Base-by-base conservation (phyloP, 2,888 invertebrate species). In the Troides oblongomaculatus region DNA sequence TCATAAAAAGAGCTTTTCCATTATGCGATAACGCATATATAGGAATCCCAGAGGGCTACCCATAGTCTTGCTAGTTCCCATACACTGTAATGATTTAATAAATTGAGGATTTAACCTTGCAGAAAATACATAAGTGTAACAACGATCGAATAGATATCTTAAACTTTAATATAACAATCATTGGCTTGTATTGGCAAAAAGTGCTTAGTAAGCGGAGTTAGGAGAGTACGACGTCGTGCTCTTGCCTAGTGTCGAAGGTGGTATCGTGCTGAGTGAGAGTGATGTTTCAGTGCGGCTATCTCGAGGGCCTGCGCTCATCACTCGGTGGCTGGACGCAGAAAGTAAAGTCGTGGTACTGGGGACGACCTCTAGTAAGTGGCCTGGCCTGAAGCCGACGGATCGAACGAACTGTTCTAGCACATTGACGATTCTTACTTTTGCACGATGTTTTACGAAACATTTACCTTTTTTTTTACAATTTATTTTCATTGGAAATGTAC, bases 281-380 rank as follows among this genome's bases (percentile, higher is more conserved):
- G 92, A 92, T 93, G 92, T 95, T 96, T 94, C 96, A 96, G 96
- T 96, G 96, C 94, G 96, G 96, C 94, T 96, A 96, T 96, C 95
- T 96, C 94, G 97, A 97, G 95, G 97, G 97, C 94, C 96, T 97
- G 94, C 96, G 97, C 94, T 96, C 96, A 94, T 97, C 97, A 95
- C 96, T 97, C 94, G 97, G 97, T 95, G 97, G 97, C 95, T 96
- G 97, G 95, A 97, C 97, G 94, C 97, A 97, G 96, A 97, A 97
- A 96, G 97, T 97, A 94, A 97, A 97, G 95, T 97, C 97, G 94
- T 97, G 97, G 97, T 97, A 97, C 96, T 97, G 97, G 97, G 97
- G 97, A 95, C 96, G 97, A 95, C 97, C 97, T 96, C 96, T 97
- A 95, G 97, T 97, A 97, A 97, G 97, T 97, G 94, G 85, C 88